A percentile compares a stretch with the other conserved stretches of the same genome.
Evolutionary conservation across 2,888 invertebrate species (phyloP).

Genomic region (Idaea straminata): DNA sequence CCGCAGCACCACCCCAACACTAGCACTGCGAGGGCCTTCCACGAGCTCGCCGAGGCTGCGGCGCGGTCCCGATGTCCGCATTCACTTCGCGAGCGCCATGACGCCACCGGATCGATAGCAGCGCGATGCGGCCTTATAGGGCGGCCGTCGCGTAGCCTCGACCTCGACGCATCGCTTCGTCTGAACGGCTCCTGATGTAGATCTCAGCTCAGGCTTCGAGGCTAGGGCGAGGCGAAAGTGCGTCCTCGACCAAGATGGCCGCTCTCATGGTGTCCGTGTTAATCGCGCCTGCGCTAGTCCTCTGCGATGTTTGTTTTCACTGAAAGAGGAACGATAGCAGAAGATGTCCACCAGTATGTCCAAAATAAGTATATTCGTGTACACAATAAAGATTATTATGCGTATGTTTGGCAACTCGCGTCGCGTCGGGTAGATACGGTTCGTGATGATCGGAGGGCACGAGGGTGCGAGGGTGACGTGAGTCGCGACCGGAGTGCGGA

Average conservation of each 20-base stretch:
- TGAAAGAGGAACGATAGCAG: conserved; percentile 39
- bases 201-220: conserved; percentile 58
- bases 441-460: conserved; percentile 32
- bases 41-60: conserved; percentile 61
- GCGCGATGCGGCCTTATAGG: conserved; percentile 70
- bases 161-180: conserved; percentile 58
- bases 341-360: conserved; percentile 41
- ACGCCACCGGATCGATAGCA: conserved; percentile 74
- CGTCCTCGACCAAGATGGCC: conserved; percentile 77
- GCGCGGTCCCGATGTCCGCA: conserved; percentile 73
- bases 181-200: conserved; percentile 42
- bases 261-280: conserved; percentile 71
- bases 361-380: conserved; percentile 23
- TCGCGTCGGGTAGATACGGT: conserved; percentile 47
- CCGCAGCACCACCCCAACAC: conserved; percentile 66
- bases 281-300: conserved; percentile 73
- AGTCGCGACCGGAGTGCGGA: conserved; percentile 50
- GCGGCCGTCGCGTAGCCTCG: conserved; percentile 60
- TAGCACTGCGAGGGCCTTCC: conserved; percentile 61
- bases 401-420: conserved; percentile 32
- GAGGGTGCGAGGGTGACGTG: conserved; percentile 46
- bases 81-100: conserved; percentile 76
- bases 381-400: conserved; percentile 45
- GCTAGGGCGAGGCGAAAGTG: conserved; percentile 77
- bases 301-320: conserved; percentile 75